Evolutionary conservation across 2,113 vertebrate genomes (phyloP), one percentile per base, ranked within the genome.

Genomic region (Dermatemys mawii): DNA sequence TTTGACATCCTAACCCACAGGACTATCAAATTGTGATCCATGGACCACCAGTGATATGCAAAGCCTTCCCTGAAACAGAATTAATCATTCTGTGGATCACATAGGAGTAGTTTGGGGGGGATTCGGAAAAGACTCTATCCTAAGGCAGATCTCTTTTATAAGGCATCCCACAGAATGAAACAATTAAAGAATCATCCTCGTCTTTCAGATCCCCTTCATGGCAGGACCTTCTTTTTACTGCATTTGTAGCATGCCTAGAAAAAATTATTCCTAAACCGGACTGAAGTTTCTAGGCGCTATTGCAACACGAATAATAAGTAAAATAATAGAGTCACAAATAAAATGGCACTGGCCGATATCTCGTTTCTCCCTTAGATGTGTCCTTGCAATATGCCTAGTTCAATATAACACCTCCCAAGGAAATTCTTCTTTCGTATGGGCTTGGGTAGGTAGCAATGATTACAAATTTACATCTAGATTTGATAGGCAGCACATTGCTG

Each of bases 291-390:
- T 38, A 5, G 67, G 16, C 5, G 22, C 29, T 87, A 41, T 0
- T 1, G 0, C 2, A 90, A 21, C 2, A 1, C 4, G 84, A 83
- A 81, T 11, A 2, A 0, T 4, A 8, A 17, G 11, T 10, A 11
- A 17, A 73, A 38, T 70, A 51, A 81, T 14, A 50, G 29, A 22
- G 27, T 54, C 13, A 51, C 38, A 86, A 88, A 41, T 60, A 0
- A 92, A 90, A 46, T 4, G 6, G 0, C 2, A 50, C 0, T 41
- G 44, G 48, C 89, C 38, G 41, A 26, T 11, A 1, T 35, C 50
- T 87, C 54, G 54, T 1, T 88, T 79, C n/a, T 63, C 22, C 11
- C 21, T 16, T 9, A 48, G 26, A 41, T 54, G 50, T 67, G 70
- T 91, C 41, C 29, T 92, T 29, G 29, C 1, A 6, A 0, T 50